phyloP scores from a whole-genome alignment of 2,888 invertebrate genomes.

The Habroteleia sp. region DNA sequence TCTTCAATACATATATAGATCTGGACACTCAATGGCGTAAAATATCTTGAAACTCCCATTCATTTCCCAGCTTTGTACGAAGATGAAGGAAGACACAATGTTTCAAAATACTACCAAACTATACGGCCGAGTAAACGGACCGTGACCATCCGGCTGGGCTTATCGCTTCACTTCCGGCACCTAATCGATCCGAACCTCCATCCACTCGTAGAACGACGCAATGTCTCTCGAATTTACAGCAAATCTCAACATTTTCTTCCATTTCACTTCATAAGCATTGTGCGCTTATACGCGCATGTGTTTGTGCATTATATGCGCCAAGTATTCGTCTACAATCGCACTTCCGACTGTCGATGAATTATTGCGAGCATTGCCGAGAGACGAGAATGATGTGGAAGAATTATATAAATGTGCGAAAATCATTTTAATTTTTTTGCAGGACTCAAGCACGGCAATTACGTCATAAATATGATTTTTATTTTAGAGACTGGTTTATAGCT shows the following conservation, averaged over 20 bases:
- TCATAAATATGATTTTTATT: too few relatives aligned
- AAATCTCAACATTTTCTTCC: slow-evolving; percentile 63
- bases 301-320: slow-evolving; percentile 48
- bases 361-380: slow-evolving; percentile 5
- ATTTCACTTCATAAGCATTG: slow-evolving; percentile 52
- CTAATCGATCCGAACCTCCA: slow-evolving; percentile 70
- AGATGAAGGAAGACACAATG: slow-evolving; percentile 44
- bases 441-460: too few relatives aligned
- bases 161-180: slow-evolving; percentile 70
- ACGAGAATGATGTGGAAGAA: slow-evolving; percentile 13
- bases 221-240: slow-evolving; percentile 63
- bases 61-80: slow-evolving; percentile 44
- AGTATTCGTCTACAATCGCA: slow-evolving; percentile 47
- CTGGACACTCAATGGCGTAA: slow-evolving; percentile 1
- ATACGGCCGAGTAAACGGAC: slow-evolving; percentile 66
- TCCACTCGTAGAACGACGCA: slow-evolving; percentile 52
- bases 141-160: slow-evolving; percentile 69
- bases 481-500: too few relatives aligned
- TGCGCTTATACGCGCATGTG: slow-evolving; percentile 24
- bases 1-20: too few relatives aligned
- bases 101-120: slow-evolving; percentile 59
- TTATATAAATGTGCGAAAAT: slow-evolving; percentile 16
- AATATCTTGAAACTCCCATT: slow-evolving; percentile 43
- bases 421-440: too few relatives aligned
- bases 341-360: slow-evolving; percentile 54